Percentiles rank a stretch among this genome's conserved stretches.
Conservation (phyloP, 2,888 invertebrate genomes). For the Alitta virens region DNA sequence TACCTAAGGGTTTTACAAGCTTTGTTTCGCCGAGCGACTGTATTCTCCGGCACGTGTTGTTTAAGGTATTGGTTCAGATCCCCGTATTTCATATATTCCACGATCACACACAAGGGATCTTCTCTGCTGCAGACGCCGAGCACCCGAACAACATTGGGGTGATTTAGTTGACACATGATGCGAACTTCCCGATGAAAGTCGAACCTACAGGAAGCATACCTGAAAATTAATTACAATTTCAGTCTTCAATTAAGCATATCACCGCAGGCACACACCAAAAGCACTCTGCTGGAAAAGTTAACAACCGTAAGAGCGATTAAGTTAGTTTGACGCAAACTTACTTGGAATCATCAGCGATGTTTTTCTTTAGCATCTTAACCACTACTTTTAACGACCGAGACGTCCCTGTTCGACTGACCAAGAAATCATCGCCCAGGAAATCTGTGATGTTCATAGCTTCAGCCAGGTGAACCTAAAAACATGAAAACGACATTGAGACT, state of each 20-base stretch:
- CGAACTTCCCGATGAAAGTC: conserved; percentile 83
- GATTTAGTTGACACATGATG: conserved; percentile 77
- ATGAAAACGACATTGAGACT: too few species aligned
- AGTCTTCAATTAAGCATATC: too few species aligned
- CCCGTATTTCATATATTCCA: conserved; percentile 84
- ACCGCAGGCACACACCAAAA: too few species aligned
- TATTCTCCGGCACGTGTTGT: conserved; percentile 54
- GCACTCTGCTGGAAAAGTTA: too few species aligned
- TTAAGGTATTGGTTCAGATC: conserved; percentile 78
- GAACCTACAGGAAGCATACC: conserved; percentile 62
- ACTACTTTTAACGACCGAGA: conserved; percentile 72
- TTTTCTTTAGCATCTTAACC: conserved; percentile 79
- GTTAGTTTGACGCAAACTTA: too few species aligned
- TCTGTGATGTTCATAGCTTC: conserved; percentile 75
- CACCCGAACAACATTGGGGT: conserved; percentile 75
- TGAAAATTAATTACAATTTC: too few species aligned
- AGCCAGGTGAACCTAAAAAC: conserved; percentile 75
- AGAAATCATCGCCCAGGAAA: conserved; percentile 46
- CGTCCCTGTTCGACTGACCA: conserved; percentile 64
- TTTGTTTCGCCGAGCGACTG: too few species aligned
- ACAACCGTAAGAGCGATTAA: too few species aligned
- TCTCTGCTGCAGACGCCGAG: conserved; percentile 77
- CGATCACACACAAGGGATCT: conserved; percentile 81
- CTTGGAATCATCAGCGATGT: conserved; percentile 73
- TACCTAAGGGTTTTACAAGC: too few species aligned